A percentile compares a stretch with the other conserved stretches of the same genome.
Conservation (phyloP, 2,797 vertebrate genomes). For the Diplodus sargus region DNA sequence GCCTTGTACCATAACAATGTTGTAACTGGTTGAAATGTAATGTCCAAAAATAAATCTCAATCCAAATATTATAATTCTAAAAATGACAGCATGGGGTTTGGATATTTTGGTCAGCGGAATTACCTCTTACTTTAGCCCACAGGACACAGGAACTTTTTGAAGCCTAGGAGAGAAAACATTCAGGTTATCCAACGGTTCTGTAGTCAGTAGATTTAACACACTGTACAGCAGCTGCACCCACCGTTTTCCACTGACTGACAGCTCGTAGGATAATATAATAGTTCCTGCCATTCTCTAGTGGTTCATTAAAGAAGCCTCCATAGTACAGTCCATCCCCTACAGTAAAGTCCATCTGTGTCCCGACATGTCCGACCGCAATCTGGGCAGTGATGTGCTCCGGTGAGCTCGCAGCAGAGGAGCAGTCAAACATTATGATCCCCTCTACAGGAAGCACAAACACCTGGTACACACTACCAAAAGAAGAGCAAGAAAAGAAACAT, state of each 20-base stretch:
- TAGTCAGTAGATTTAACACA: not conserved
- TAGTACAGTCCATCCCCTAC: conserved; percentile 91
- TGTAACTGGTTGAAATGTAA: not conserved
- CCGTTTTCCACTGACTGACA: conserved; percentile 91
- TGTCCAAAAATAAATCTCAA: not conserved
- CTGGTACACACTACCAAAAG: conserved; percentile 90
- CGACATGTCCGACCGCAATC: conserved; percentile 82
- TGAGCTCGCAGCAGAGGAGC: conserved; percentile 81
- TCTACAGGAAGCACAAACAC: conserved; percentile 90
- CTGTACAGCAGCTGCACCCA: conserved; percentile 66
- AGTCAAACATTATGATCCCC: conserved; percentile 86
- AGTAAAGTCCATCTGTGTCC: conserved; percentile 84
- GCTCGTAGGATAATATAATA: conserved; percentile 91
- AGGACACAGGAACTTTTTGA: conserved; percentile 82
- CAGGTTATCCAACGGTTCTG: not conserved
- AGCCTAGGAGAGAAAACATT: conserved; percentile 65
- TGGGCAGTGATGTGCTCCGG: conserved; percentile 87
- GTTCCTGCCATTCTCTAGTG: conserved; percentile 87
- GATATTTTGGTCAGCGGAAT: not conserved
- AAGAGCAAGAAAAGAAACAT: conserved; percentile 38
- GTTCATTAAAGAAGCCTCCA: conserved; percentile 89
- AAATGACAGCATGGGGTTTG: not conserved
- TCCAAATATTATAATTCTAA: not conserved
- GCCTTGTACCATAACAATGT: not conserved
- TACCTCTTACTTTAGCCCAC: conserved; percentile 86